Evolutionary conservation across 2,888 invertebrate species (phyloP).

Genomic region (Mythimna albipuncta): DNA sequence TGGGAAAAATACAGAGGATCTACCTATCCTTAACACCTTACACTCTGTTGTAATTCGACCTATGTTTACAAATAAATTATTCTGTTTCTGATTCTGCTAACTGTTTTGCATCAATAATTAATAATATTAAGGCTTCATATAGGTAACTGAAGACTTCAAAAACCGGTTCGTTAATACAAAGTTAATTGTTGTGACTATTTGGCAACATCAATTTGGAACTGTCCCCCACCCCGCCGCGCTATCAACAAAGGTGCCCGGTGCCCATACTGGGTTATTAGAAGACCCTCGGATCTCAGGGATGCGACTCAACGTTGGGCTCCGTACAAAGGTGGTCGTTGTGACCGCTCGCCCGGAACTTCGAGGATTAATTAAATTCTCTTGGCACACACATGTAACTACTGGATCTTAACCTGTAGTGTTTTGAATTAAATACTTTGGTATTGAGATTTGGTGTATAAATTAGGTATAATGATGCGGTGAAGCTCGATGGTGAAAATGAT

Average conservation of each 20-base stretch:
- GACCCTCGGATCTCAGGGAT: conserved; percentile 62
- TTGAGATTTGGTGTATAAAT: conserved; percentile 5
- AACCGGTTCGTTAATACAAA: neutral
- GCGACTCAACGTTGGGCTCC: conserved; percentile 56
- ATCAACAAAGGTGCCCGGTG: conserved; percentile 49
- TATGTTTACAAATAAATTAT: too few species aligned
- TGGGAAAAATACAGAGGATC: too few species aligned
- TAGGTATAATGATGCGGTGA: too few species aligned
- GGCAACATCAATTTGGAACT: conserved; percentile 35
- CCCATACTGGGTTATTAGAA: conserved; percentile 34
- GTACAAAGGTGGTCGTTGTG: conserved; percentile 64
- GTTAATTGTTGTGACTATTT: conserved; percentile 17
- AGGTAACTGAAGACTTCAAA: neutral
- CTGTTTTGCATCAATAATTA: neutral
- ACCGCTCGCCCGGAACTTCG: conserved; percentile 70
- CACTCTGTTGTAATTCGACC: too few species aligned
- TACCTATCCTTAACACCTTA: too few species aligned
- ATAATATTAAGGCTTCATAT: too few species aligned
- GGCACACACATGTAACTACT: conserved; percentile 51
- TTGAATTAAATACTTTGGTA: conserved; percentile 40
- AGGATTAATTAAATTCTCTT: conserved; percentile 81
- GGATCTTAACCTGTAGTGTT: conserved; percentile 67
- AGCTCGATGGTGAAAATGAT: too few species aligned
- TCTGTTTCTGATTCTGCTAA: too few species aligned
- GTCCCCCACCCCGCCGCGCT: conserved; percentile 1